phyloP scores from a whole-genome alignment of 92 coral and sea anemone species.

The Hydrozoanthus gracilis region DNA sequence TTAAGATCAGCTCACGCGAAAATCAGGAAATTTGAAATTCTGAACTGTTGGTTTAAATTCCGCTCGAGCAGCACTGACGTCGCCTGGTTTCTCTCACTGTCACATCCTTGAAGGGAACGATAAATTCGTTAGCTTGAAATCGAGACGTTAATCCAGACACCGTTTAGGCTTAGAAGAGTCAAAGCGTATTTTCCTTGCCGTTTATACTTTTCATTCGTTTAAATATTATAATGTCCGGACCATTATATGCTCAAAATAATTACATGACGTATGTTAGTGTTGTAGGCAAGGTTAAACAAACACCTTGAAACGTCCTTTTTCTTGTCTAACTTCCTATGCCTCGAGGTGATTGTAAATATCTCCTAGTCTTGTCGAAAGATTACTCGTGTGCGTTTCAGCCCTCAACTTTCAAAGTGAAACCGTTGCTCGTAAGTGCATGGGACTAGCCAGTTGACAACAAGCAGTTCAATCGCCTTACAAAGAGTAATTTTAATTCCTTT shows the following conservation, averaged over 20 bases:
- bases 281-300: neutral
- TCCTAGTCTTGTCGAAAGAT: neutral
- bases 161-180: too few relatives aligned
- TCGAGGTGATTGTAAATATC: neutral
- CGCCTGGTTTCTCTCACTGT: slow-evolving; percentile 8
- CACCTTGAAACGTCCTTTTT: neutral
- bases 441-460: too few relatives aligned
- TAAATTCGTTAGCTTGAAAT: neutral
- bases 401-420: neutral
- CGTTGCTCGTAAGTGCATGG: too few relatives aligned
- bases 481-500: too few relatives aligned
- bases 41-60: slow-evolving; percentile 11
- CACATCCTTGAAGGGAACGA: neutral
- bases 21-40: slow-evolving; percentile 11
- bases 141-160: neutral
- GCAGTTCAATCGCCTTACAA: too few relatives aligned
- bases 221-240: neutral
- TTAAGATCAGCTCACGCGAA: neutral
- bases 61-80: neutral
- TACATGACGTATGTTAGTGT: neutral
- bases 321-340: neutral
- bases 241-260: neutral
- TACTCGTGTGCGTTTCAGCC: neutral
- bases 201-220: neutral
- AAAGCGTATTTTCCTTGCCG: neutral